Evolutionary conservation across 2,797 vertebrate species (phyloP).

Genomic region (Spheniscus humboldti): DNA sequence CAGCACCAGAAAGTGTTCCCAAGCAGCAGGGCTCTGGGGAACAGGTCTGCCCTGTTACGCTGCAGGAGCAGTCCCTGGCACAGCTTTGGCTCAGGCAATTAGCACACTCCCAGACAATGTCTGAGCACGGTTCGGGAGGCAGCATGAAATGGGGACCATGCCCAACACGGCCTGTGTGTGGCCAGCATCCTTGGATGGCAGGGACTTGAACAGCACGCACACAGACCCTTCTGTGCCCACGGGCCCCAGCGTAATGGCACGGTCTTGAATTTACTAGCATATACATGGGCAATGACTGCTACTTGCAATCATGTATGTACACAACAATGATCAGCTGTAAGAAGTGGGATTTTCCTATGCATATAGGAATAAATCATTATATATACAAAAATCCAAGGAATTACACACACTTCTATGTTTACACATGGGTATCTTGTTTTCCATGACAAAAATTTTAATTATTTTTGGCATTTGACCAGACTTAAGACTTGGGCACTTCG

Average conservation of each 20-base stretch:
- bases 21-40: not conserved
- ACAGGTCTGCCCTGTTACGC: accelerated
- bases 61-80: not conserved
- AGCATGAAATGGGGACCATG: not conserved
- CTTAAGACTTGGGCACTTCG: no score
- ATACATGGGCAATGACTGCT: not conserved
- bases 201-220: not conserved
- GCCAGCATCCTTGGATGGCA: not conserved
- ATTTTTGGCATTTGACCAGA: not conserved
- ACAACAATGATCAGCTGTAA: no score
- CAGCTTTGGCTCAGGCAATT: not conserved
- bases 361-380: not conserved
- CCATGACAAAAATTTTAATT: not conserved
- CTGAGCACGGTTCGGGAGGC: not conserved
- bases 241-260: accelerated
- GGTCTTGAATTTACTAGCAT: accelerated
- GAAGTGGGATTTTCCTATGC: not conserved
- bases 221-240: no score
- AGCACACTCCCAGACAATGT: accelerated
- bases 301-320: not conserved
- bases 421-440: not conserved
- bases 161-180: not conserved
- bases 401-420: not conserved
- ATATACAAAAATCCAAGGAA: not conserved
- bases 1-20: not conserved